Conservation (phyloP, 2,113 vertebrate genomes). For the Circaetus gallicus region DNA sequence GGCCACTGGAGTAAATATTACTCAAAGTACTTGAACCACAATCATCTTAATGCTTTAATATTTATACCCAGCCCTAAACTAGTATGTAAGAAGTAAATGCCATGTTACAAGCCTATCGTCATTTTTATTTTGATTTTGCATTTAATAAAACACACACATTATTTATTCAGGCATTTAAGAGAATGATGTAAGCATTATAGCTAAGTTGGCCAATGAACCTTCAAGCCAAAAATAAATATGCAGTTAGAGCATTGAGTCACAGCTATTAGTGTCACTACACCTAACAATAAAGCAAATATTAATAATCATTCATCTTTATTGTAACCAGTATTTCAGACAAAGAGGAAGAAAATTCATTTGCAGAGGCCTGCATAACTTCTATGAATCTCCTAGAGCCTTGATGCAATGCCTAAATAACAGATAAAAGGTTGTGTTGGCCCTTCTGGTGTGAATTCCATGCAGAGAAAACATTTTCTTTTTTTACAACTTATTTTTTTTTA, state of each 20-base stretch:
- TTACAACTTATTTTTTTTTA: not conserved
- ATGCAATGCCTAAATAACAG: not conserved
- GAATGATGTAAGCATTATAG: not conserved
- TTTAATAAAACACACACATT: not conserved
- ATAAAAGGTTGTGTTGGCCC: not conserved
- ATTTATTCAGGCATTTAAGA: not conserved
- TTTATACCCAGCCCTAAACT: not conserved
- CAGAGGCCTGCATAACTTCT: not conserved
- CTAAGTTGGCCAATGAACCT: not conserved
- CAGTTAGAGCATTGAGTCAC: not conserved
- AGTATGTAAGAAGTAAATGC: not conserved
- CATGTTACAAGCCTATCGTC: not conserved
- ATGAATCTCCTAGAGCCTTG: not conserved
- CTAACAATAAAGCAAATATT: not conserved
- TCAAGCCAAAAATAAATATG: not conserved
- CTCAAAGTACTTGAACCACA: not conserved
- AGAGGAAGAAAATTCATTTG: not conserved
- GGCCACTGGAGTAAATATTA: not conserved
- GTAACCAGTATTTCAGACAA: not conserved
- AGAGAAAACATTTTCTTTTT: not conserved
- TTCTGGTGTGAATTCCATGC: not conserved
- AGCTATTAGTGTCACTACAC: not conserved
- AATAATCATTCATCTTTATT: not conserved
- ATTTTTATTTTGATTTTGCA: not conserved
- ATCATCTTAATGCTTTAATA: not conserved